These are phyloP conservation scores for Mycetomoellerius zeteki DNA, from an alignment of 1,140 invertebrate genomes.

Conservation along the genomic window DNA sequence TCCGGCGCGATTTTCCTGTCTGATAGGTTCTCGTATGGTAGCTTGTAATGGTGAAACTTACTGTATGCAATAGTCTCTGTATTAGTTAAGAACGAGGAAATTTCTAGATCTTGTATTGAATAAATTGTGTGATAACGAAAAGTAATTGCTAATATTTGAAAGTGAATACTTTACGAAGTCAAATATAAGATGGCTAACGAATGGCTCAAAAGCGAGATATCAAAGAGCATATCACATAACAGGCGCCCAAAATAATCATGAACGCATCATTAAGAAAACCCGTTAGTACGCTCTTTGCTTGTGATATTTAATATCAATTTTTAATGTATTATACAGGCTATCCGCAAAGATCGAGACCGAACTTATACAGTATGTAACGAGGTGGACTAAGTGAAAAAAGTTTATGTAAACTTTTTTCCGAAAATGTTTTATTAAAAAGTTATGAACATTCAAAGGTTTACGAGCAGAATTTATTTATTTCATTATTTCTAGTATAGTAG, in stretches of 20 bases:
- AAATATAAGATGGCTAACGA: conserved; percentile 21
- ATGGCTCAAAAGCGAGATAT: not conserved
- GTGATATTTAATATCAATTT: not conserved
- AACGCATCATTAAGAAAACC: not conserved
- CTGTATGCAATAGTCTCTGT: not conserved
- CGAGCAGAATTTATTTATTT: too few species aligned
- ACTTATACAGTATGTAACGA: too few species aligned
- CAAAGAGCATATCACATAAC: conserved; percentile 17
- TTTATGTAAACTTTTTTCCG: too few species aligned
- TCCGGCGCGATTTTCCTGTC: conserved; percentile 19
- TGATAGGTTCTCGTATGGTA: not conserved
- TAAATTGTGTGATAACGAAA: conserved; percentile 24
- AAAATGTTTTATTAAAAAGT: too few species aligned
- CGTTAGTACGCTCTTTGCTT: conserved; percentile 4
- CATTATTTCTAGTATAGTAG: too few species aligned
- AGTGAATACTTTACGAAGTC: conserved; percentile 23
- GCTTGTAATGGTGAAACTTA: not conserved
- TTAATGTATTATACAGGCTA: not conserved
- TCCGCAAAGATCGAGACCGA: too few species aligned
- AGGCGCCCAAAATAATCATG: not conserved
- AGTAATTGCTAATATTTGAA: conserved; percentile 21
- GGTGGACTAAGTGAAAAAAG: too few species aligned
- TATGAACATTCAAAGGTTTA: too few species aligned
- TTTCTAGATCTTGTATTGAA: conserved; percentile 29
- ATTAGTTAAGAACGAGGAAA: conserved; percentile 3